Base-by-base conservation (phyloP, 2,113 vertebrate genomes). In the Sinocyclocheilus maitianheensis region DNA sequence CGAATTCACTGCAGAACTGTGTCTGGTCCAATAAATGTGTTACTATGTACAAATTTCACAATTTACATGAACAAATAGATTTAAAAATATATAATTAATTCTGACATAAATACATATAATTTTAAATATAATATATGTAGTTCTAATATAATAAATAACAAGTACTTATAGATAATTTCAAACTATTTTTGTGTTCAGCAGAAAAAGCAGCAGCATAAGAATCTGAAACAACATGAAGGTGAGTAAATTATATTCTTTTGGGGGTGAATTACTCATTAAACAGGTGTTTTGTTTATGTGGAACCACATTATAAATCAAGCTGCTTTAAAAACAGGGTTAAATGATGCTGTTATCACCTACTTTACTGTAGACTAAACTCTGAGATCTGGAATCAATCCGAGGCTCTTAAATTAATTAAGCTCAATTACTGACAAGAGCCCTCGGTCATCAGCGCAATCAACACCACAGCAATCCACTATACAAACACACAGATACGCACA, bases 361-460 rank as follows among this genome's bases (percentile, higher is more conserved):
- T 72, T 72, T 82, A 82, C 62, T 53, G 24, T 53, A 46, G 48
- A 69, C 81, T 40, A 83, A 72, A 83, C 81, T 72, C 80, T 83
- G 81, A 83, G 48, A 83, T 83, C 81, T 58, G 81, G 69, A 80
- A 69, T 78, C 62, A 72, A 71, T 58, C 77, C 4, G 14, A 86
- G 34, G 62, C 84, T 80, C 76, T 87, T 82, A 58, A 81, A 76
- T 82, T 76, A 84, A 87, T 87, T 89, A 87, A 87, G 72, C 75
- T 53, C 74, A 62, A 87, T 87, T 87, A 85, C 63, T 62, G 83
- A 78, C 77, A 83, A 83, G 86, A 83, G 88, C 43, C 40, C 86
- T 87, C 78, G 60, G 83, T 77, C 71, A 71, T 67, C 80, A 76
- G 86, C 67, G 53, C 67, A 71, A 72, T 63, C 71, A 81, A 63